These are phyloP conservation scores for Albula goreensis DNA, from an alignment of 2,113 vertebrate species.

Conservation along the genomic window DNA sequence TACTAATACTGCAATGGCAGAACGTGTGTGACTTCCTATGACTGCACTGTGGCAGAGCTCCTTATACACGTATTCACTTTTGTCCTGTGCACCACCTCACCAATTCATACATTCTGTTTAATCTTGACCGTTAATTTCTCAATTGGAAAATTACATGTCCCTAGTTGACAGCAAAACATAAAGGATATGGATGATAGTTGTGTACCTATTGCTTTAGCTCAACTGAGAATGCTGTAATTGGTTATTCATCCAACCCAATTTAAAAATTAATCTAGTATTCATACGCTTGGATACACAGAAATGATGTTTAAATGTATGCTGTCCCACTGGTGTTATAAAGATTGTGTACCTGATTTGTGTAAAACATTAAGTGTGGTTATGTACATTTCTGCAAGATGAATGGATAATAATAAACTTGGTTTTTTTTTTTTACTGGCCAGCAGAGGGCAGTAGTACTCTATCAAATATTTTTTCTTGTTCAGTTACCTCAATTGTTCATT, in stretches of 20 bases:
- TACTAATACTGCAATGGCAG: background rate
- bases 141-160: background rate
- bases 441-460: background rate
- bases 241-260: background rate
- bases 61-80: background rate
- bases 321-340: background rate
- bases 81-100: background rate
- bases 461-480: background rate
- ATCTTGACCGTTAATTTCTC: background rate
- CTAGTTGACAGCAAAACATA: background rate
- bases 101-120: background rate
- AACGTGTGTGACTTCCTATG: background rate
- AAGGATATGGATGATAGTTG: too few species aligned
- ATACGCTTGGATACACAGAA: background rate
- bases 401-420: background rate
- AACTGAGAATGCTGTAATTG: background rate
- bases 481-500: background rate
- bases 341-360: background rate
- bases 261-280: background rate
- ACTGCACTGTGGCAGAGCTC: background rate
- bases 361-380: background rate
- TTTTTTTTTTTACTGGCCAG: background rate
- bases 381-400: background rate
- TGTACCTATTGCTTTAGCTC: background rate
- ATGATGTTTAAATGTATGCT: background rate